phyloP scores from a whole-genome alignment of 2,797 vertebrate genomes.

The Molossus molossus region DNA sequence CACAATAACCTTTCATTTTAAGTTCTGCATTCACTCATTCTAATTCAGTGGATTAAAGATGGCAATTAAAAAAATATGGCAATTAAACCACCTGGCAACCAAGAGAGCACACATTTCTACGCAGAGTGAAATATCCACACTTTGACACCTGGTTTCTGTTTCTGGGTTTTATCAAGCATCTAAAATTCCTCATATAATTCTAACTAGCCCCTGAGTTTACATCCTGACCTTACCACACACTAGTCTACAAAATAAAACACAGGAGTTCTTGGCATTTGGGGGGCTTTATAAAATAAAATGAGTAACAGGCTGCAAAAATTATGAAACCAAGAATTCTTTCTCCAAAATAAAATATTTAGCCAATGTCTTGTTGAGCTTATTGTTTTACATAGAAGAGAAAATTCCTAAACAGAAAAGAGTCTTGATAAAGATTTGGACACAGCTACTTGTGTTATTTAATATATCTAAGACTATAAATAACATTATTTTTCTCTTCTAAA shows the following conservation, averaged over 20 bases:
- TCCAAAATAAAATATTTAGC: slow-evolving; percentile 46
- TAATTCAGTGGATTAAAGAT: slow-evolving; percentile 30
- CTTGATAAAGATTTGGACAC: neutral
- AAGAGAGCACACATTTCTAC: neutral
- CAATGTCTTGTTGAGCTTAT: neutral
- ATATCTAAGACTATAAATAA: neutral
- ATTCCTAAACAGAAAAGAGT: neutral
- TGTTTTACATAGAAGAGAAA: slow-evolving; percentile 6
- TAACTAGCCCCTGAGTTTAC: slow-evolving; percentile 55
- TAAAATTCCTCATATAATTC: slow-evolving; percentile 52
- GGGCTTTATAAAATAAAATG: slow-evolving; percentile 60
- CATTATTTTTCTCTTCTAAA: neutral
- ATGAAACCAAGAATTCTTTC: slow-evolving; percentile 9
- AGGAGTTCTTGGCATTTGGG: slow-evolving; percentile 17
- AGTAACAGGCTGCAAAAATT: slow-evolving; percentile 63
- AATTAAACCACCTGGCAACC: slow-evolving; percentile 22
- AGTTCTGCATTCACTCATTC: neutral
- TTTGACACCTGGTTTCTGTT: slow-evolving; percentile 51
- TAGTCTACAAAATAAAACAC: slow-evolving; percentile 46
- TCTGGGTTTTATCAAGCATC: slow-evolving; percentile 44
- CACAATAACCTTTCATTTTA: neutral
- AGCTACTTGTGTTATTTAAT: neutral
- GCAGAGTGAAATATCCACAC: neutral
- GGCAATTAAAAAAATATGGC: neutral
- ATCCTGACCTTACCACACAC: slow-evolving; percentile 43